Base-by-base conservation (phyloP, 2,888 invertebrate species). In the Lasioglossum villosulum region DNA sequence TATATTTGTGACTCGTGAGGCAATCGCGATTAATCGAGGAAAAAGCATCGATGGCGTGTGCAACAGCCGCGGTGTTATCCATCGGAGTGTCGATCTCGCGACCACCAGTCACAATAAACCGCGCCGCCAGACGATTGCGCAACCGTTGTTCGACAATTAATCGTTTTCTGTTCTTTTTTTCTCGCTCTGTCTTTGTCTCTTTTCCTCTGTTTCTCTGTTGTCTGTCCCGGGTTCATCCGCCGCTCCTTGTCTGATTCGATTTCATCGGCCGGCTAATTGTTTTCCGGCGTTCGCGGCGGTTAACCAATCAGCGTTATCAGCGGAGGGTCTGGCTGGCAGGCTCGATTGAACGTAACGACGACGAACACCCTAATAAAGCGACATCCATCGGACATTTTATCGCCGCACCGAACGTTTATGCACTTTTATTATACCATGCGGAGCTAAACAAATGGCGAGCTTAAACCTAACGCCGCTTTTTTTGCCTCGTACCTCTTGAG, bases 81-180 rank as follows among this genome's bases (percentile, higher is more conserved):
- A 75, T 71, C 56, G 72, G 37, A 27, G 19, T 52, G 30, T 75
- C 72, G 68, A 56, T 52, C 66, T 30, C 75, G 70, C 80, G 70
- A 71, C 68, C 80, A 72, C 72, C 80, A 74, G 80, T 79, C 63
- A 78, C 76, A 68, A 80, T 68, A 52, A 73, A 84, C 59, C 30
- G 78, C 72, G 23, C 52, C 71, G 82, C 73, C 85, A 83, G 87
- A 88, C 78, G 68, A 27, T 89, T 89, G 66, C 87, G 87, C 82
- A 87, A 89, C 74, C 74, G 59, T 66, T 66, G 59, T 71, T 71
- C 76, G 56, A 27, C 56, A n/a, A 72, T 42, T 45, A 72, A 45
- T 73, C 42, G 71, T 27, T 68, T 12, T 10, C 34, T 4, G 4
- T 68, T 1, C 34, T 23, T 68, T 19, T 37, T 37, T 37, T 30